These are phyloP conservation scores for Adoxophyes honmai DNA, from an alignment of 1,140 invertebrate genomes.

Conservation along the genomic window DNA sequence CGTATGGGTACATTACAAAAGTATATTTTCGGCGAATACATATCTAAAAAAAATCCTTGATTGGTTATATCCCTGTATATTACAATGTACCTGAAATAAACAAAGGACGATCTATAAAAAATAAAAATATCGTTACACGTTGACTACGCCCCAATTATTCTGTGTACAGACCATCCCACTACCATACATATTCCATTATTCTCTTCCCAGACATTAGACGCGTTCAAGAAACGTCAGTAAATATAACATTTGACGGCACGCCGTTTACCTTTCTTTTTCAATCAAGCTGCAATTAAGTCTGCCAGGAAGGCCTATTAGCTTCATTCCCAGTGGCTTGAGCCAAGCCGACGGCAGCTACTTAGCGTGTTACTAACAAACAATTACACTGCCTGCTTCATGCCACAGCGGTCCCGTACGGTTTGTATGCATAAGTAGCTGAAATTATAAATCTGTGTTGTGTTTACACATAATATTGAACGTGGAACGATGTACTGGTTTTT, in stretches of 20 bases:
- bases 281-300: constrained; percentile 36
- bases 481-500: too few species aligned
- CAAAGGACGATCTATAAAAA: too few species aligned
- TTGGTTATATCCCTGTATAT: too few species aligned
- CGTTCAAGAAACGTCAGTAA: neutral
- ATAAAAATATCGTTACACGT: too few species aligned
- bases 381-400: constrained; percentile 30
- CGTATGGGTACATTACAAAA: too few species aligned
- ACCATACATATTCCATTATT: neutral
- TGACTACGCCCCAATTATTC: too few species aligned
- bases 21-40: too few species aligned
- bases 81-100: too few species aligned
- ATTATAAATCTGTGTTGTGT: too few species aligned
- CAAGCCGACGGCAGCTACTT: constrained; percentile 36
- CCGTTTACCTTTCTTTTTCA: constrained; percentile 31
- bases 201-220: neutral
- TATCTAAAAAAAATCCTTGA: too few species aligned
- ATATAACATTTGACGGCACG: constrained; percentile 20
- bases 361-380: constrained; percentile 63
- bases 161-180: neutral
- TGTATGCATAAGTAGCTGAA: too few species aligned
- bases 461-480: too few species aligned
- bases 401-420: neutral
- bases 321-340: constrained; percentile 1
- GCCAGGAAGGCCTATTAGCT: constrained; percentile 30